phyloP scores from a whole-genome alignment of 1,140 invertebrate genomes.

The Anastatus disparis region DNA sequence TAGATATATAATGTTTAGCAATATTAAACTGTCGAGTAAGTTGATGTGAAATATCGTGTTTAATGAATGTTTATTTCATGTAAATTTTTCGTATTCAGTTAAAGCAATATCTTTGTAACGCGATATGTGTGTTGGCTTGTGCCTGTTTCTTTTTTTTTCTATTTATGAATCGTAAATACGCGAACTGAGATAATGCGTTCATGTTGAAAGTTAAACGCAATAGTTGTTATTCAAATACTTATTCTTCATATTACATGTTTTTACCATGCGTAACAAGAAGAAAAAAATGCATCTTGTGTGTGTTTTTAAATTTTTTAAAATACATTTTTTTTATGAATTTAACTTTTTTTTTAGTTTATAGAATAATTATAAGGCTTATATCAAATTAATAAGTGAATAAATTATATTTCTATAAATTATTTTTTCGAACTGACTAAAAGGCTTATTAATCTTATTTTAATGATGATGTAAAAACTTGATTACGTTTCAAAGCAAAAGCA shows the following conservation, averaged over 20 bases:
- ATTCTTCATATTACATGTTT: too few relatives aligned
- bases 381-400: too few relatives aligned
- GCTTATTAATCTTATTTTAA: background rate
- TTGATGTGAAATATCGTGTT: background rate
- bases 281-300: too few relatives aligned
- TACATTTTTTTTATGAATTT: too few relatives aligned
- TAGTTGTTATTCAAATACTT: slow-evolving; percentile 1
- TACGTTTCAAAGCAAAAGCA: too few relatives aligned
- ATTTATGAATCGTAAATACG: slow-evolving; percentile 7
- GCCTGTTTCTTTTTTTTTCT: background rate
- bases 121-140: background rate
- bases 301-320: too few relatives aligned
- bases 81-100: background rate
- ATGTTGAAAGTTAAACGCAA: slow-evolving; percentile 3
- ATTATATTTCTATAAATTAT: too few relatives aligned
- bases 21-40: background rate
- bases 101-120: background rate
- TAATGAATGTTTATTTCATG: slow-evolving; percentile 2
- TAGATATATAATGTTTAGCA: background rate
- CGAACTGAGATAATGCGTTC: background rate
- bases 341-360: too few relatives aligned
- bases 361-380: too few relatives aligned
- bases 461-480: background rate
- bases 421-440: too few relatives aligned
- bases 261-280: too few relatives aligned